A percentile compares a stretch with the other conserved stretches of the same genome.
Evolutionary conservation across 2,797 vertebrate species (phyloP).

Genomic region (Microcaecilia unicolor): DNA sequence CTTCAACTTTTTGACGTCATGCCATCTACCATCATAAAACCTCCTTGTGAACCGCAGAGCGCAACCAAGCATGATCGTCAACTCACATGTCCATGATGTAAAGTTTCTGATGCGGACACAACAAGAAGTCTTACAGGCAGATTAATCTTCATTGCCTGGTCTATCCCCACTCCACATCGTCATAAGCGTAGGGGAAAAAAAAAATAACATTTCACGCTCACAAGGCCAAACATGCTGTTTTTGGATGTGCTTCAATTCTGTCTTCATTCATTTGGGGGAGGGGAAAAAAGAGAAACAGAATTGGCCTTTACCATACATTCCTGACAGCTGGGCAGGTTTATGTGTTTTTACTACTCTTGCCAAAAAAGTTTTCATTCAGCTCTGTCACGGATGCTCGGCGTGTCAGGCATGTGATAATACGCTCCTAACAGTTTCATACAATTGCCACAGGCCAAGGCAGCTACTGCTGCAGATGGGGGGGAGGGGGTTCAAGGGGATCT

Average conservation of each 20-base stretch:
- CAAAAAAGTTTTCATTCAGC: conserved; percentile 60
- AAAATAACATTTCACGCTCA: conserved; percentile 59
- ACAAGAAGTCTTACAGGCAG: conserved; percentile 2
- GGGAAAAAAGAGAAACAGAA: conserved; percentile 80
- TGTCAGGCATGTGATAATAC: conserved; percentile 56
- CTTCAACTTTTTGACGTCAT: no score
- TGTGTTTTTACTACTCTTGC: conserved; percentile 56
- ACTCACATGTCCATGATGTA: conserved; percentile 4
- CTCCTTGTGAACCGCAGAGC: neutral
- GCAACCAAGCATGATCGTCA: conserved; percentile 1
- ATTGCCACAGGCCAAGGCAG: conserved; percentile 51
- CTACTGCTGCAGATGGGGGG: conserved; percentile 38
- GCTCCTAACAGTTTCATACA: conserved; percentile 53
- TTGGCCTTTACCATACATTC: conserved; percentile 64
- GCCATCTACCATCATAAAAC: no score
- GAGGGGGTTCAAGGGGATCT: conserved; percentile 46
- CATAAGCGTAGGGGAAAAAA: conserved; percentile 34
- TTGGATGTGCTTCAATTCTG: conserved; percentile 75
- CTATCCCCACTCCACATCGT: conserved; percentile 23
- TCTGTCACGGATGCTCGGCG: conserved; percentile 65
- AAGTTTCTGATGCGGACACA: conserved; percentile 7
- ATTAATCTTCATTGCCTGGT: conserved; percentile 6
- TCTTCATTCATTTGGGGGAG: conserved; percentile 79
- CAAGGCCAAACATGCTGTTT: conserved; percentile 82
- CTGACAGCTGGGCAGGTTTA: conserved; percentile 76